These are phyloP conservation scores for Steatocranus sp. DNA, from an alignment of 2,797 vertebrate genomes.

Conservation along the genomic window DNA sequence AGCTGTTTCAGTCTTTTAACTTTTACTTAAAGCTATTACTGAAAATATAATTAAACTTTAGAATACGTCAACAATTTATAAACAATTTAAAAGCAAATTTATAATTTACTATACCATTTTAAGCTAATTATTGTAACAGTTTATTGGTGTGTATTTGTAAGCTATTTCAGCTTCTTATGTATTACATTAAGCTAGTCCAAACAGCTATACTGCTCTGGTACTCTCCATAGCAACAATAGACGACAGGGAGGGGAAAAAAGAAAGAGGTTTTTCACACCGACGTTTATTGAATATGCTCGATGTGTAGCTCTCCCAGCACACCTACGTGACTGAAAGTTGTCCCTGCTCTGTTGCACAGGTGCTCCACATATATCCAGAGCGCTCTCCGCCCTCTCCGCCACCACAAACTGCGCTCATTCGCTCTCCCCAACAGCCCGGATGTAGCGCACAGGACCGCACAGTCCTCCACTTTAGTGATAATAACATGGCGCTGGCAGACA, in stretches of 20 bases:
- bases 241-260: rapidly evolving
- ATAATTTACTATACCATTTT: not conserved
- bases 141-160: not conserved
- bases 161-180: not conserved
- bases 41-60: not conserved
- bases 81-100: rapidly evolving
- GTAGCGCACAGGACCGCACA: constrained; percentile 73
- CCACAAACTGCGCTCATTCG: constrained; percentile 59
- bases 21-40: not conserved
- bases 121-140: not conserved
- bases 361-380: constrained; percentile 39
- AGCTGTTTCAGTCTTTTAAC: not conserved
- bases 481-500: constrained; percentile 80
- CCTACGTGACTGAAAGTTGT: not conserved
- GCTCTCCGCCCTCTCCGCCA: constrained; percentile 50
- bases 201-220: not conserved
- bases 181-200: not conserved
- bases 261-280: not conserved
- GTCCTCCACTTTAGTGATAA: constrained; percentile 56
- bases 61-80: not conserved
- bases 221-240: not conserved
- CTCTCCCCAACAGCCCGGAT: constrained; percentile 75
- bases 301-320: not conserved
- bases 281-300: not conserved
- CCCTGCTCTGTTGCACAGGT: constrained; percentile 54